Percentiles rank a stretch among this genome's conserved stretches.
phyloP scores from a whole-genome alignment of 2,888 invertebrate species.

The Caenorhabditis uteleia region DNA sequence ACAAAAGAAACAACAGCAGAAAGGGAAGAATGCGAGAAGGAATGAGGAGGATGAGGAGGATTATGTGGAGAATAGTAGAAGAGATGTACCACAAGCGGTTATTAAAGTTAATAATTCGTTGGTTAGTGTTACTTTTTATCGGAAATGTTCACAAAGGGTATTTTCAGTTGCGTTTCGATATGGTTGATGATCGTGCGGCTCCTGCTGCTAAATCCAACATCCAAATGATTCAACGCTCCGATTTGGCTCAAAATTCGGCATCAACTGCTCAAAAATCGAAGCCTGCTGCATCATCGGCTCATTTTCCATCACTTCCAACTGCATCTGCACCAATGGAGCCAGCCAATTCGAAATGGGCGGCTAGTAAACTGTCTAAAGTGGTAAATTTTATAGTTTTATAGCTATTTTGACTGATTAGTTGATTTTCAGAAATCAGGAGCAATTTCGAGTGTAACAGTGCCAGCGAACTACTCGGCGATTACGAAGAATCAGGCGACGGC shows the following conservation, averaged over 20 bases:
- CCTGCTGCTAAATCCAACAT: conserved; percentile 28
- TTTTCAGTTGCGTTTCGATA: conserved; percentile 25
- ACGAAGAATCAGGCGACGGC: conserved; percentile 21
- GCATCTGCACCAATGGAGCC: conserved; percentile 25
- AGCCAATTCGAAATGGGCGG: conserved; percentile 23
- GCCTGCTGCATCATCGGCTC: conserved; percentile 2
- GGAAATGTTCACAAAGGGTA: neutral
- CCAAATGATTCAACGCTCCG: conserved; percentile 18
- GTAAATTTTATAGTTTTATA: conserved; percentile 2
- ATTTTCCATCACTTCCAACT: conserved; percentile 28
- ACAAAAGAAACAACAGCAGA: conserved; percentile 6
- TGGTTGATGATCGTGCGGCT: conserved; percentile 12
- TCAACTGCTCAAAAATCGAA: neutral
- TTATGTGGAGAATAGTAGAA: conserved; percentile 5
- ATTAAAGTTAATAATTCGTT: conserved; percentile 25
- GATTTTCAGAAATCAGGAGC: conserved; percentile 12
- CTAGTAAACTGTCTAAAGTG: conserved; percentile 23
- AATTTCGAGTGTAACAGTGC: conserved; percentile 19
- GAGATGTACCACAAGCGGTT: conserved; percentile 27
- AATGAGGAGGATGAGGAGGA: conserved; percentile 10
- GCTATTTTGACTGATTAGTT: neutral
- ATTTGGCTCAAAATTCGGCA: no score
- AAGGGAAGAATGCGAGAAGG: neutral
- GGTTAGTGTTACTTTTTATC: neutral
- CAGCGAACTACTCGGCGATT: conserved; percentile 21